Evolutionary conservation across 2,113 vertebrate genomes (phyloP), one percentile per base, ranked within the genome.

Genomic region (Hydrochoerus hydrochaeris): DNA sequence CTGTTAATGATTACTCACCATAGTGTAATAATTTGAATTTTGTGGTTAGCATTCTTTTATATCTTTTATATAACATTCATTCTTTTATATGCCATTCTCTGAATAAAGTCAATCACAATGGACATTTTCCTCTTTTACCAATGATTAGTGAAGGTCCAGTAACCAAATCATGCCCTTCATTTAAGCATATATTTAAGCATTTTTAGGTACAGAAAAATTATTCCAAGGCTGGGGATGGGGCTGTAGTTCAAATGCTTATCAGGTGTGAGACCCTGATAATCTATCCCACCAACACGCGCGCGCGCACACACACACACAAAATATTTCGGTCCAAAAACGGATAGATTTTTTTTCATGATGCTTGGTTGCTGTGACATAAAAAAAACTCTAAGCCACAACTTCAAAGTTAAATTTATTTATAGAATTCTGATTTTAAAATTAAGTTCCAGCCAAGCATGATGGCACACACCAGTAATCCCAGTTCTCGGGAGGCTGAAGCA

Each of bases 401-500:
- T 90, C 67, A 86, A 62, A 93, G 13, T 65, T 92, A 83, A 94
- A 58, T 75, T 87, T 92, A 93, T 73, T 82, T 71, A 60, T 97
- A 11, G 58, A 88, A 62, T 96, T 49, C 41, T 94, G 75, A 86
- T 84, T 91, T 83, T 73, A n/a, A 92, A 96, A 94, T 95, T 94
- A 91, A 95, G 82, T 69, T 69, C 67, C 67, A 20, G 35, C 17
- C 17, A 38, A 35, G 67, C 67, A n/a, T 38, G 67, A 35, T 69
- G 67, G 17, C 17, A 20, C 67, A 69, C 17, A n/a, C 35, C 67
- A 17, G 32, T 17, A 69, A 69, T 20, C 67, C 35, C 67, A 69
- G 35, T 17, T n/a, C 35, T 69, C 17, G 17, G 35, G 17, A 69
- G 67, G 67, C 67, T 38, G 67, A 69, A 17, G 67, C 35, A 69